phyloP scores from a whole-genome alignment of 1,140 invertebrate genomes.

The Triops cancriformis region DNA sequence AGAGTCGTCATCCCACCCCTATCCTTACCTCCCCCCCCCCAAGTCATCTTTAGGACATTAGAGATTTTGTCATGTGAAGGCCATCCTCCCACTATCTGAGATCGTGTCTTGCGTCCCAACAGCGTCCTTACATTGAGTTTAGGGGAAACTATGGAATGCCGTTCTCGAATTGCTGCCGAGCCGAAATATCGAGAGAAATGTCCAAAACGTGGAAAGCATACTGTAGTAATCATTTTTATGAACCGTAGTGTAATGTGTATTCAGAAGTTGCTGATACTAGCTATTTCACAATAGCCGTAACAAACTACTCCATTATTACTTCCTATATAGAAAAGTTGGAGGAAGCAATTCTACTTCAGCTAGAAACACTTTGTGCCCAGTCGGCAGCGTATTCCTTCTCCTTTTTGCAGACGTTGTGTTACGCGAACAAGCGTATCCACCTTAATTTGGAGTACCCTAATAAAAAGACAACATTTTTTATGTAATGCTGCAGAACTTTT shows the following conservation, averaged over 20 bases:
- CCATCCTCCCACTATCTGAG: neutral
- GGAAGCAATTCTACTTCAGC: neutral
- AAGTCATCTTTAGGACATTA: neutral
- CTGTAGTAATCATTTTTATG: neutral
- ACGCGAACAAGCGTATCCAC: no score
- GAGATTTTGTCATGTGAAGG: conserved; percentile 5
- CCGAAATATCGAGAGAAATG: neutral
- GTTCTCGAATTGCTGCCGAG: neutral
- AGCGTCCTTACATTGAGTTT: neutral
- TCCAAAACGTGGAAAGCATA: neutral
- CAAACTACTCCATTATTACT: neutral
- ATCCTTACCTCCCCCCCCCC: neutral
- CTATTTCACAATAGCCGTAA: neutral
- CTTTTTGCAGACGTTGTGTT: no score
- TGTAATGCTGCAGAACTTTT: neutral
- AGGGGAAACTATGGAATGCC: neutral
- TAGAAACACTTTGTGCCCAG: neutral
- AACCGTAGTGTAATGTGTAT: neutral
- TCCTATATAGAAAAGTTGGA: neutral
- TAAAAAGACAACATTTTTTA: neutral
- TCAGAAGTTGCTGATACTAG: neutral
- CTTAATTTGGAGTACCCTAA: neutral
- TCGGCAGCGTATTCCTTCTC: no score
- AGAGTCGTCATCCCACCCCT: no score
- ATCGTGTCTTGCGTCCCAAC: neutral